Base-by-base conservation (phyloP, 1,140 invertebrate species). In the Cydia strobilella region DNA sequence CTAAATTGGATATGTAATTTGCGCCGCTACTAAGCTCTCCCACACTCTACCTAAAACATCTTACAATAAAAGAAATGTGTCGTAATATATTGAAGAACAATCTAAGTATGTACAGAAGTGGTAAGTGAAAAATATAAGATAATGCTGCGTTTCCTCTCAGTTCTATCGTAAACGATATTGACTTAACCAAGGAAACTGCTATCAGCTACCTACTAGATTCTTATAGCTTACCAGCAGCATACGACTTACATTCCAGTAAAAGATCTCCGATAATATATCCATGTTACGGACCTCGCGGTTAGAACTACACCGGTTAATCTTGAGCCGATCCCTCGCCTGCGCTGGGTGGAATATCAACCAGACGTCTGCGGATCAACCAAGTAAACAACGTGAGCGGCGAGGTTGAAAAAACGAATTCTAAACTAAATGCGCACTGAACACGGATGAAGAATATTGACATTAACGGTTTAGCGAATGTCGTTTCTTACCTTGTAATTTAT, bases 171-270 rank as follows among this genome's bases (percentile, higher is more conserved):
- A 75, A 54, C n/a, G n/a, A 72, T 84, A 78, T 90, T 87, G 82
- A 90, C 79, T 84, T 79, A 83, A 84, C 80, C 77, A 81, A 80
- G 80, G 81, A 82, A 89, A 87, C 84, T 59, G 20, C 54, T 59
- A 59, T 59, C 54, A 59, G 18, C 54, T 23, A 39, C 4, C 13
- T 18, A 23, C n/a, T 9, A 48, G 45, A 20, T 59, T 59, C 9
- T 10, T 20, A 59, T 59, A 7, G 54, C 54, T 59, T 23, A 51
- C 48, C 4, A 31, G 35, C 7, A 51, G 48, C 6, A 18, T 18
- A 13, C 48, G 15, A 5, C n/a, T n/a, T 0, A n/a, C 4, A 18
- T n/a, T 15, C 12, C 45, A 15, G 45, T 4, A 48, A 3, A 48
- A 48, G 13, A 7, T 45, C 13, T 48, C 1, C 45, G 45, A 48